Percentiles rank a stretch among this genome's conserved stretches.
These are phyloP conservation scores for Oxycera nigricornis DNA, from an alignment of 2,888 invertebrate species.

Conservation along the genomic window DNA sequence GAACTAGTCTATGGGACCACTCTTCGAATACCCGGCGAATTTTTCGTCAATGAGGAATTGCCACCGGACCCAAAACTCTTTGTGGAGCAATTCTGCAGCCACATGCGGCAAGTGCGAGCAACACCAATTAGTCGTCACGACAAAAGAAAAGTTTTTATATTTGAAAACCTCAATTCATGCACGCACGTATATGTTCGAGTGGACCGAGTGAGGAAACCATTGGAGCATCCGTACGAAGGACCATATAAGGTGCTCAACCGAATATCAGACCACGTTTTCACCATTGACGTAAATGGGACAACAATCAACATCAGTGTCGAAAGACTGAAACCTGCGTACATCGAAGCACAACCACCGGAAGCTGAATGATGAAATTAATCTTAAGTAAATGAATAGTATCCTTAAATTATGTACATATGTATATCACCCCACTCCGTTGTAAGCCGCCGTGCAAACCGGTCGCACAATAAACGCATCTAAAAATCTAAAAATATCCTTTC, in stretches of 20 bases:
- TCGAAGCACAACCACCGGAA: too few relatives aligned
- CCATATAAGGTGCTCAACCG: too few relatives aligned
- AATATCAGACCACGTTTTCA: too few relatives aligned
- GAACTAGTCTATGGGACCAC: neutral
- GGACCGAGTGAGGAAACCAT: conserved; percentile 1
- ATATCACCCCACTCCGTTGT: too few relatives aligned
- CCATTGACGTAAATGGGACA: neutral
- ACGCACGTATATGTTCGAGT: conserved; percentile 8
- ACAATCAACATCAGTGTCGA: neutral
- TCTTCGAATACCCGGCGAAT: neutral
- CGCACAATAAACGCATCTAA: too few relatives aligned
- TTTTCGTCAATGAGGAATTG: neutral
- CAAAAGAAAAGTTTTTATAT: neutral
- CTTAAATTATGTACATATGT: too few relatives aligned
- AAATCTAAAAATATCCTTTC: too few relatives aligned
- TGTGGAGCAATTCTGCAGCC: conserved; percentile 25
- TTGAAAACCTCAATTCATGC: neutral
- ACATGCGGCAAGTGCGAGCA: conserved; percentile 30
- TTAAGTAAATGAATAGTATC: too few relatives aligned
- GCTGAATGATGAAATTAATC: too few relatives aligned
- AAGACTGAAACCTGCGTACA: too few relatives aligned
- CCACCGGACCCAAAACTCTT: neutral
- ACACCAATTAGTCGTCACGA: neutral
- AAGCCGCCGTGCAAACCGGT: too few relatives aligned
- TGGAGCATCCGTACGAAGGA: neutral